A percentile compares a stretch with the other conserved stretches of the same genome.
Conservation (phyloP, 2,797 vertebrate species). For the Darevskia nairensis region DNA sequence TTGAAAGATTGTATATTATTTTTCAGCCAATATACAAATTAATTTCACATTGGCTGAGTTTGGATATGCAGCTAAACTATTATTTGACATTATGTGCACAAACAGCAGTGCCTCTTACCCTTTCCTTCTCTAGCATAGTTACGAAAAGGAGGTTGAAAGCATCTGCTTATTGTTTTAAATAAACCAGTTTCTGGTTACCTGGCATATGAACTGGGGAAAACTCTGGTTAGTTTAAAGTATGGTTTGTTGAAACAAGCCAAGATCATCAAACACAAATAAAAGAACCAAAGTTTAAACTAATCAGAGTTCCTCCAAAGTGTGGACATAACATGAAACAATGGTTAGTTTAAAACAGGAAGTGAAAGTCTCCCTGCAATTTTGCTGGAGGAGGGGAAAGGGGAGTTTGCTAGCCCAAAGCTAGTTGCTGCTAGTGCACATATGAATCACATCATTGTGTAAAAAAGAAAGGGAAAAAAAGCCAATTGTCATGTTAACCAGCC, state of each 20-base stretch:
- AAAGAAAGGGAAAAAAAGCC: background rate
- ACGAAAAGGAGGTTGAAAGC: background rate
- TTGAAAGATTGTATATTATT: background rate
- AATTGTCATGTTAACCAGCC: background rate
- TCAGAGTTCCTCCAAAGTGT: background rate
- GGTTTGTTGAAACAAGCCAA: background rate
- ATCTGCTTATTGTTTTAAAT: background rate
- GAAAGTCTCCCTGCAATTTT: background rate
- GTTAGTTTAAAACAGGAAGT: background rate
- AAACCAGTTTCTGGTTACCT: background rate
- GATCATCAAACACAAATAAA: background rate
- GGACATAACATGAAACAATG: background rate
- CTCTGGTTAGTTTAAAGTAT: background rate
- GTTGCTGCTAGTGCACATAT: background rate
- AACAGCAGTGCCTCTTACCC: background rate
- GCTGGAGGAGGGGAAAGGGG: background rate
- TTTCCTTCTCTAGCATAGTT: background rate
- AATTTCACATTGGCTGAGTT: background rate
- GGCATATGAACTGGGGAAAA: background rate
- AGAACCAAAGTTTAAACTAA: background rate
- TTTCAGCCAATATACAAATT: background rate
- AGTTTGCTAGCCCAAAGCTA: background rate
- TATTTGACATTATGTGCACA: background rate
- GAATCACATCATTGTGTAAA: background rate
- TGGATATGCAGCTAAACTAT: background rate